phyloP scores from a whole-genome alignment of 2,113 vertebrate species.

The Cyphomyrus plagiostoma region DNA sequence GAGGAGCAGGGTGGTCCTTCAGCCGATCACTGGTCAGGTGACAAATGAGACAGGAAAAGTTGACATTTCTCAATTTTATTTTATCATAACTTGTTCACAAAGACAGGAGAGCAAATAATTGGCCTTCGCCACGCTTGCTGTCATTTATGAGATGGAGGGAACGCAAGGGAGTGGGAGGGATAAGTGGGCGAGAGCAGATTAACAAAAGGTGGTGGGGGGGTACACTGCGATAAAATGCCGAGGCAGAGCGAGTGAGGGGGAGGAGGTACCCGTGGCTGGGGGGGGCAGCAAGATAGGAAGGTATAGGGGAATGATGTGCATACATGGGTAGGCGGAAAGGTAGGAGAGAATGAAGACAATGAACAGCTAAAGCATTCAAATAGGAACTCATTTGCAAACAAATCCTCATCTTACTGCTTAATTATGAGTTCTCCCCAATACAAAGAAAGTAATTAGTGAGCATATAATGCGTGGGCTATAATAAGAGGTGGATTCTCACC shows the following conservation, averaged over 20 bases:
- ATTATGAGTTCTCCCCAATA: background rate
- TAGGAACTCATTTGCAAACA: background rate
- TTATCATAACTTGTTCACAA: slow-evolving; percentile 46
- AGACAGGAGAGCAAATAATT: slow-evolving; percentile 42
- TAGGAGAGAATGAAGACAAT: background rate
- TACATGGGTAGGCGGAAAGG: background rate
- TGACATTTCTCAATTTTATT: background rate
- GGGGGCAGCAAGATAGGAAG: slow-evolving; percentile 32
- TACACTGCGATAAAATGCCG: slow-evolving; percentile 42
- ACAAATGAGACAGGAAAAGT: slow-evolving; percentile 31
- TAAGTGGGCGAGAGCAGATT: slow-evolving; percentile 53
- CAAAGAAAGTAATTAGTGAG: background rate
- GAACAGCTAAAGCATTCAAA: background rate
- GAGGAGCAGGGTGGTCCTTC: background rate
- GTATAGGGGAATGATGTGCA: slow-evolving; percentile 23
- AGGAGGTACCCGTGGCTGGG: slow-evolving; percentile 30
- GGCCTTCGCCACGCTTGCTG: slow-evolving; percentile 32
- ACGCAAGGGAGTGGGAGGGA: slow-evolving; percentile 52
- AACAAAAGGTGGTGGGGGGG: slow-evolving; percentile 39
- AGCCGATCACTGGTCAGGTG: background rate
- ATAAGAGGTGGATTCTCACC: slow-evolving; percentile 24
- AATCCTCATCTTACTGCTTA: background rate
- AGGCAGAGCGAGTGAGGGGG: slow-evolving; percentile 36
- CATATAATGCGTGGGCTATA: background rate
- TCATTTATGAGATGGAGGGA: slow-evolving; percentile 50